A percentile compares a stretch with the other conserved stretches of the same genome.
phyloP scores from a whole-genome alignment of 2,797 vertebrate species.

The Nyctibius grandis region DNA sequence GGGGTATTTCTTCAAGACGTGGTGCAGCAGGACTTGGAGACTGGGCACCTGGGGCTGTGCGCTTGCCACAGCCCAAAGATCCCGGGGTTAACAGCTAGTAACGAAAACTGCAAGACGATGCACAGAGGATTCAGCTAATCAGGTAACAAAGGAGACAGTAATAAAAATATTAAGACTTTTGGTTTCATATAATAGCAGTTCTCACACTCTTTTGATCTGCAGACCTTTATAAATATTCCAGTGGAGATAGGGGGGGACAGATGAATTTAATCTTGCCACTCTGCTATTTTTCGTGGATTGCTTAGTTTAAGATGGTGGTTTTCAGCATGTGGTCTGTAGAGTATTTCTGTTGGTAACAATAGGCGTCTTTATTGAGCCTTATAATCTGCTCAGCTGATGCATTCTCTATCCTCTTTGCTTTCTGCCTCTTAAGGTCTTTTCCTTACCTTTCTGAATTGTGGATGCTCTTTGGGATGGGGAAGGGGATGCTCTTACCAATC shows the following conservation, averaged over 20 bases:
- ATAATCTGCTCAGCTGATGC: background rate
- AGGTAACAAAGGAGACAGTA: slow-evolving; percentile 18
- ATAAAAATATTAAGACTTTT: background rate
- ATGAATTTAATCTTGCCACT: slow-evolving; percentile 3
- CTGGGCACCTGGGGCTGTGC: background rate
- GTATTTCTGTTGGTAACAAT: slow-evolving; percentile 32
- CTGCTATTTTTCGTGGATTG: background rate
- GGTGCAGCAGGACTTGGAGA: background rate
- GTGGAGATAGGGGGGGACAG: background rate
- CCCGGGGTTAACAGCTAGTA: background rate
- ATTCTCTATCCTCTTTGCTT: slow-evolving; percentile 9
- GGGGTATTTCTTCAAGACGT: background rate
- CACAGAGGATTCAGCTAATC: background rate
- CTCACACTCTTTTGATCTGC: background rate
- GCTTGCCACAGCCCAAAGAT: background rate
- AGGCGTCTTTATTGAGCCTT: background rate
- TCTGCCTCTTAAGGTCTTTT: slow-evolving; percentile 10
- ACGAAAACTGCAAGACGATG: background rate
- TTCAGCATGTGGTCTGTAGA: slow-evolving; percentile 7
- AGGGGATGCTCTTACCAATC: background rate
- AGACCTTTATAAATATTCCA: background rate
- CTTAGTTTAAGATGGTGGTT: background rate
- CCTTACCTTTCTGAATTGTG: background rate
- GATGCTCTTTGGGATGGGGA: background rate
- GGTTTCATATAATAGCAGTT: background rate